These are phyloP conservation scores for Heliconius eleuchia DNA, from an alignment of 1,140 invertebrate species.

Conservation along the genomic window DNA sequence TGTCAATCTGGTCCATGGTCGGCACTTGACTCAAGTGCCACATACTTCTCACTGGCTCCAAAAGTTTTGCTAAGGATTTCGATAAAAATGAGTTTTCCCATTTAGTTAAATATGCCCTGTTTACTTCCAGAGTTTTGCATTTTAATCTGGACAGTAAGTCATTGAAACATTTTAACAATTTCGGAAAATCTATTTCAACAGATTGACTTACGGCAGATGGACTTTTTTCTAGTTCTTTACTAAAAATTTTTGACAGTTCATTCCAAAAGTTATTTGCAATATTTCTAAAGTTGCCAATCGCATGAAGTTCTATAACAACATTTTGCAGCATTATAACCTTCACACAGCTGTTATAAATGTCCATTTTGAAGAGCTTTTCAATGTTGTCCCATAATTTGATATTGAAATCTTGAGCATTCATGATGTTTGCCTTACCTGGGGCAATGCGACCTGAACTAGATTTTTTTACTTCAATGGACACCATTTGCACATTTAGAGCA, in stretches of 20 bases:
- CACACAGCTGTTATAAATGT: slow-evolving; percentile 69
- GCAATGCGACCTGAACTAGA: slow-evolving; percentile 63
- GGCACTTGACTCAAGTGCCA: slow-evolving; percentile 81
- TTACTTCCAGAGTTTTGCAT: slow-evolving; percentile 80
- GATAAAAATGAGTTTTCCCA: slow-evolving; percentile 95
- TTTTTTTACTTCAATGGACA: slow-evolving; percentile 67
- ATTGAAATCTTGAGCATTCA: slow-evolving; percentile 77
- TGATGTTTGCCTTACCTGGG: slow-evolving; percentile 76
- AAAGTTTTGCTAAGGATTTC: slow-evolving; percentile 89
- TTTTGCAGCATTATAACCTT: slow-evolving; percentile 82
- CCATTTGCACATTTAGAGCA: slow-evolving; percentile 72
- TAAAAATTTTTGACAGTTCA: slow-evolving; percentile 75
- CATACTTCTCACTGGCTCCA: slow-evolving; percentile 93
- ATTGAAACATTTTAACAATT: slow-evolving; percentile 86
- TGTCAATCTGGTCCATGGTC: slow-evolving; percentile 75
- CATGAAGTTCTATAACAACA: slow-evolving; percentile 79
- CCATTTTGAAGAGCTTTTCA: slow-evolving; percentile 71
- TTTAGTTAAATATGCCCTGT: slow-evolving; percentile 81
- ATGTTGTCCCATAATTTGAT: slow-evolving; percentile 79
- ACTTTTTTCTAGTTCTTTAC: slow-evolving; percentile 79
- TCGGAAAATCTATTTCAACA: slow-evolving; percentile 94
- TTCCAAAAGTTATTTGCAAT: slow-evolving; percentile 81
- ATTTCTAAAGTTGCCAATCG: slow-evolving; percentile 78
- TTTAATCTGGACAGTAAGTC: slow-evolving; percentile 80
- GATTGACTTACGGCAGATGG: slow-evolving; percentile 91